Percentiles rank a stretch among this genome's conserved stretches.
Evolutionary conservation across 2,888 invertebrate species (phyloP).

Genomic region (Macrophya alboannulata): DNA sequence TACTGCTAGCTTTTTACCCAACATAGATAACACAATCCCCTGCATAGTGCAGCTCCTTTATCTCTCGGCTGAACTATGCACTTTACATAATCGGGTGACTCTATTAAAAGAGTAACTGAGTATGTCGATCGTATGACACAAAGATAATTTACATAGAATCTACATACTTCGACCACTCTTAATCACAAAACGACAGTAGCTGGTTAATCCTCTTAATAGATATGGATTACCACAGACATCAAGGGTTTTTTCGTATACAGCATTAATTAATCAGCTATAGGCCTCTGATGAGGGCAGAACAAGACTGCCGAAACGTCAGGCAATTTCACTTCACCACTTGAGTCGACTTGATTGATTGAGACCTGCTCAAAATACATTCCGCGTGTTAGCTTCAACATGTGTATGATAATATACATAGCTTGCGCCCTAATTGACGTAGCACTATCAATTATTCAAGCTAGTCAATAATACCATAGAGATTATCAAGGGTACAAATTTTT

Average conservation of each 20-base stretch:
- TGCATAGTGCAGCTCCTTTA: background rate
- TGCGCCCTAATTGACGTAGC: background rate
- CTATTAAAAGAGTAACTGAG: background rate
- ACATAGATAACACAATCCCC: background rate
- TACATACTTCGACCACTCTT: too few species aligned
- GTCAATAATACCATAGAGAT: background rate
- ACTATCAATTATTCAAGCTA: background rate
- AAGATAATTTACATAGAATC: background rate
- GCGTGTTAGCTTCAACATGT: too few species aligned
- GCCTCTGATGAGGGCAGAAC: too few species aligned
- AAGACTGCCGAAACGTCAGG: too few species aligned
- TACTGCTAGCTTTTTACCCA: background rate
- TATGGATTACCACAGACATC: too few species aligned
- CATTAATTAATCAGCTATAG: too few species aligned
- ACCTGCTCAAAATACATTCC: too few species aligned
- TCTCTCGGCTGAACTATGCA: slow-evolving; percentile 18
- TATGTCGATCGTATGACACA: background rate
- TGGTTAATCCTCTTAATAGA: too few species aligned
- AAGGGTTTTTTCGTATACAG: too few species aligned
- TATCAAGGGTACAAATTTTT: background rate
- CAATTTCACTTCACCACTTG: too few species aligned
- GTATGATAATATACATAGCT: background rate
- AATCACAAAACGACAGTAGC: too few species aligned
- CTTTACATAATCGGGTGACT: background rate
- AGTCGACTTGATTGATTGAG: too few species aligned